Evolutionary conservation across 1,140 invertebrate species (phyloP), one percentile per base, ranked within the genome.

Genomic region (Archegozetes longisetosus): DNA sequence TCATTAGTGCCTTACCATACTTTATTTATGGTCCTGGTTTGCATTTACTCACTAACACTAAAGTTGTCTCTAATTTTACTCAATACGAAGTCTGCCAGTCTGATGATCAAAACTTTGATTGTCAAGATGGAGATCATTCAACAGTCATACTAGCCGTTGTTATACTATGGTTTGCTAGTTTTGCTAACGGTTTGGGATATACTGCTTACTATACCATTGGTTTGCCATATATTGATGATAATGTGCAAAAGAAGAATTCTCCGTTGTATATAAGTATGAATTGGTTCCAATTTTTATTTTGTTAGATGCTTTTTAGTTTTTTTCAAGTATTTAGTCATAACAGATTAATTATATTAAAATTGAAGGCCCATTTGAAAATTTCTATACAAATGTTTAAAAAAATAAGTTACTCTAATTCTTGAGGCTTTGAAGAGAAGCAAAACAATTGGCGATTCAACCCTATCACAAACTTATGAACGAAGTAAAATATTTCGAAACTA

Each of bases 11-110:
- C 0, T 64, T 82, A 47, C 83, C 83, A 0, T 83, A 84, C 63
- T 75, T 82, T 48, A 73, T 84, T 46, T 84, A 81, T 63, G 83
- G 83, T 0, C 68, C 74, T 66, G 83, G 82, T 13, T 84, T 82
- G 83, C 84, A 53, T 86, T 83, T 1, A 75, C 86, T 46, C 83
- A 9, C 32, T 17, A 40, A 40, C 17, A 40, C 32, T 40, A 40
- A 40, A 9, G 17, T 6, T 40, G 17, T 40, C 6, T 40, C 32
- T 9, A 40, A 40, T 40, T 9, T 17, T 40, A 40, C 32, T 9
- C 32, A 40, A 40, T 17, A 40, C 6, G 32, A 40, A 40, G 32
- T 40, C 17, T 40, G 32, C 17, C 17, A 6, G 17, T 6, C 6
- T 17, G 32, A 40, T 40, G 17, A 40, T 40, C 32, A 9, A 40